Evolutionary conservation across 2,113 vertebrate species (phyloP), one percentile per base, ranked within the genome.

Genomic region (Aythya baeri): DNA sequence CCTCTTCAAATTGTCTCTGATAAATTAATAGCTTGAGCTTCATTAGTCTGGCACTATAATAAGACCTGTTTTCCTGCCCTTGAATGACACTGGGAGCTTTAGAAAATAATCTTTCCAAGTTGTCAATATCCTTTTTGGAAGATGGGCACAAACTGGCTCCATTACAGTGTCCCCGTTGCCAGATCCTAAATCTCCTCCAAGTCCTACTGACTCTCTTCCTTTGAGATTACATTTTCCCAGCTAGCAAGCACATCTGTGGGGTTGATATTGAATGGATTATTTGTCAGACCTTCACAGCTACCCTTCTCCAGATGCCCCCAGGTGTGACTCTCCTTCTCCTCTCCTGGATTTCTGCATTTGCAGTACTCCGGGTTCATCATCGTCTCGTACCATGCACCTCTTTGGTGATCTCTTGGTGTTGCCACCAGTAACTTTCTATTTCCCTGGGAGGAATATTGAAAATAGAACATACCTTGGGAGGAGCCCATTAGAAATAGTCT

Each of bases 1-100:
- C 44, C 59, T 86, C 88, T 91, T 91, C 86, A 94, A 81, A 92
- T 86, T 90, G 49, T 89, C 55, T 91, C 91, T 96, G 91, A 94
- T 92, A 96, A 96, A 97, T 94, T 92, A 94, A 94, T 72, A 95
- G 80, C 71, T 94, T 73, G 58, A 95, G 77, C 79, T 90, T 96
- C 92, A 93, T 95, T 96, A 91, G 76, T 71, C 90, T 90, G 90
- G 66, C 94, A 82, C 79, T 88, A 66, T 84, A 96, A 86, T 92
- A 91, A 94, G 86, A 72, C 41, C 73, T 75, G 44, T 70, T 91
- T 94, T 91, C 86, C 73, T 94, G 92, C 88, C 93, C 94, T 95
- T 92, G 88, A 92, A 81, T 65, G 73, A 94, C 91, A 86, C 87
- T 34, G 46, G 71, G 65, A 96, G 75, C 75, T 81, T 81, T 27